Evolutionary conservation across 2,113 vertebrate species (phyloP).

Genomic region (Clinocottus analis): DNA sequence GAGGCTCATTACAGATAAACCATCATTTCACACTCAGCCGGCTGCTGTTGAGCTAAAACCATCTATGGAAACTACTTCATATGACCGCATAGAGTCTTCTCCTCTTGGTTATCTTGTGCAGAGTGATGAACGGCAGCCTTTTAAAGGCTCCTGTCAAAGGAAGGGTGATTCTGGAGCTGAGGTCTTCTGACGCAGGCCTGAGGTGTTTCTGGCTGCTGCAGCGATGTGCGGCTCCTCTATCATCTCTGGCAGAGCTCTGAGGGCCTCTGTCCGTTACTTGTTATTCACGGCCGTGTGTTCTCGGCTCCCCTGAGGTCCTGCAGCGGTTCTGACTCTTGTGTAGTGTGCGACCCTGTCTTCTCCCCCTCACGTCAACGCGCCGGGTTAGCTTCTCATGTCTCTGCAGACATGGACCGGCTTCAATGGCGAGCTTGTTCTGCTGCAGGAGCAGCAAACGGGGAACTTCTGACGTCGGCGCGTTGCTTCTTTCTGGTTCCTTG

Average conservation of each 20-base stretch:
- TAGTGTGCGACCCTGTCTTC: slow-evolving; percentile 48
- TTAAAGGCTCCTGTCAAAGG: slow-evolving; percentile 31
- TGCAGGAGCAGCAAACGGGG: slow-evolving; percentile 4
- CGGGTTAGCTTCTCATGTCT: slow-evolving; percentile 15
- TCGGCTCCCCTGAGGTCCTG: slow-evolving; percentile 47
- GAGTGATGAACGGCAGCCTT: no score
- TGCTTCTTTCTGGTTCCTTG: background rate
- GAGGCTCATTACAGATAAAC: slow-evolving; percentile 7
- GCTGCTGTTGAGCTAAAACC: background rate
- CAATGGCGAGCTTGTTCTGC: slow-evolving; percentile 10
- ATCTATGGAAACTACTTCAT: no score
- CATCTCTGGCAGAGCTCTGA: slow-evolving; percentile 52
- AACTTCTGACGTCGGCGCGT: slow-evolving; percentile 18
- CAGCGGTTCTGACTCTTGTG: slow-evolving; percentile 30
- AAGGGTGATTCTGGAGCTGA: slow-evolving; percentile 19
- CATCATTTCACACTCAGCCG: background rate
- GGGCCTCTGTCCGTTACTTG: slow-evolving; percentile 32
- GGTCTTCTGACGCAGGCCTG: slow-evolving; percentile 36
- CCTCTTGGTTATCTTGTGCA: no score
- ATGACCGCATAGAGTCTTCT: no score
- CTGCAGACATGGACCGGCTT: slow-evolving; percentile 7
- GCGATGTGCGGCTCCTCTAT: slow-evolving; percentile 40
- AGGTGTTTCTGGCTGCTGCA: slow-evolving; percentile 29
- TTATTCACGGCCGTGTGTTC: slow-evolving; percentile 64
- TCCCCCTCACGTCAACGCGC: slow-evolving; percentile 37